Evolutionary conservation across 2,888 invertebrate species (phyloP).

Genomic region (Listrodromus nycthemerus): DNA sequence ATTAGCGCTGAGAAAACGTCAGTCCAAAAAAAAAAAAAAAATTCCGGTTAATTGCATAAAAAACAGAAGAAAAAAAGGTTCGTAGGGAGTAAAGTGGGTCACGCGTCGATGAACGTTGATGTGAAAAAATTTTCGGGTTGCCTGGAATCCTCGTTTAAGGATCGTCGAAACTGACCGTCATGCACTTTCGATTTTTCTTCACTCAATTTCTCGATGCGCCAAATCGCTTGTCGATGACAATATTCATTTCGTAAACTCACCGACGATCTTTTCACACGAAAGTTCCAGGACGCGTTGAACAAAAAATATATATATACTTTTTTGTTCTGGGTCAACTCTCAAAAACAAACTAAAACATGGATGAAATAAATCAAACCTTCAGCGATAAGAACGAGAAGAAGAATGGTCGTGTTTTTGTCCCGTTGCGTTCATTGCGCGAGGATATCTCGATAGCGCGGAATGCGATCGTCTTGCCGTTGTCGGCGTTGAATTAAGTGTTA

Average conservation of each 20-base stretch:
- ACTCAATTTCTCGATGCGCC: no score
- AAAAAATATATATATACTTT: not conserved
- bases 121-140: no score
- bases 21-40: no score
- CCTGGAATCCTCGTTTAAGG: no score
- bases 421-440: constrained; percentile 67
- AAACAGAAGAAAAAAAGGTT: no score
- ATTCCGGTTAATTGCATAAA: no score
- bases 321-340: not conserved
- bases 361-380: constrained; percentile 79
- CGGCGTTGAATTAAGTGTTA: constrained; percentile 73
- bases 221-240: no score
- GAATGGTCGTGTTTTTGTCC: constrained; percentile 46
- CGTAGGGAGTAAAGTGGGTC: no score
- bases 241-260: not conserved
- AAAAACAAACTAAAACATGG: constrained; percentile 67
- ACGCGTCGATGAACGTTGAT: no score
- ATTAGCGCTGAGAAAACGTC: no score
- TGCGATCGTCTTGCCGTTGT: constrained; percentile 57
- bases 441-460: constrained; percentile 44
- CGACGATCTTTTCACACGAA: not conserved
- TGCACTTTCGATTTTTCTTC: no score
- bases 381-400: constrained; percentile 71
- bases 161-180: no score
- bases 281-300: not conserved